Evolutionary conservation across 2,113 vertebrate species (phyloP), one percentile per base, ranked within the genome.

Genomic region (Mustelus asterias): DNA sequence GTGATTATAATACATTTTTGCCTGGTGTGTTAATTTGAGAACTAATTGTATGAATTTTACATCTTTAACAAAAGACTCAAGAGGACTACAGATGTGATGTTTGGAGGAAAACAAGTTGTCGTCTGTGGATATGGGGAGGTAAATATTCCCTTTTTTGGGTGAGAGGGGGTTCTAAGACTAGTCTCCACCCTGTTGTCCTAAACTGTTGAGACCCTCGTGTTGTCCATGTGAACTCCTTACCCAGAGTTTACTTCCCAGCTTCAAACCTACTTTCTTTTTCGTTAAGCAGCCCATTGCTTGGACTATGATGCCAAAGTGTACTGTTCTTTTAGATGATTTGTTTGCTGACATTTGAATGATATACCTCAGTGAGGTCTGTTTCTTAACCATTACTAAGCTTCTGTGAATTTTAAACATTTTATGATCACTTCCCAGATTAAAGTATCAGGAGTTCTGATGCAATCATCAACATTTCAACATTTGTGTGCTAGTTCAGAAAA

Each of bases 101-200:
- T 99, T 76, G 99, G 99, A 96, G 99, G 99, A 70, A 99, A 99
- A 96, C 99, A 99, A 96, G 99, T 99, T n/a, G 99, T 99, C 96
- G 98, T 99, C 94, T 99, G 99, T 96, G 99, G 99, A 96, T 99
- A 99, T 8, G 99, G 99, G 97, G 99, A 99, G 99, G 99, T 99
- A 97, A 98, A 97, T 63, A 96, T 96, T 94, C n/a, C 54, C 72
- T 63, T 2, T 18, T 89, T 96, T 80, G 96, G 95, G 86, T 37
- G 41, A 44, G 63, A 22, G 20, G 26, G 44, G 69, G 41, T 70
- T 33, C 44, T 48, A 2, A 5, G 54, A 58, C 88, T 89, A 29
- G 54, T 60, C 4, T 11, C 33, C 26, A 60, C 1, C 33, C 58
- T 65, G 33, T 7, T 93, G 60, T 65, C 0, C 60, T 89, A 11